Conservation (phyloP, 2,113 vertebrate genomes). For the Tragelaphus imberbis region DNA sequence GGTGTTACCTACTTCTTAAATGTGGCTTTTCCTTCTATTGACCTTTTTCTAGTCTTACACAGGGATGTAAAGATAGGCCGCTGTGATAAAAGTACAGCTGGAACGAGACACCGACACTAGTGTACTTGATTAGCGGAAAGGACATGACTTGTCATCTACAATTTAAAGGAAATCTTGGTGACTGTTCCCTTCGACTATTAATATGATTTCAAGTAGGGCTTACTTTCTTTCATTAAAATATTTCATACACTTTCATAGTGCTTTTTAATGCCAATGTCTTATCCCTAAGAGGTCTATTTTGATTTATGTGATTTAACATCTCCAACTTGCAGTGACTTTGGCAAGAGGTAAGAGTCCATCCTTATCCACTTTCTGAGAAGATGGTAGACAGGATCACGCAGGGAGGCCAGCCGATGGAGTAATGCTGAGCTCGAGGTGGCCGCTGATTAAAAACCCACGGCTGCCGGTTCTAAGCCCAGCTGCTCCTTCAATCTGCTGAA, state of each 20-base stretch:
- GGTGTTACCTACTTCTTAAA: background rate
- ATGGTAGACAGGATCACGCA: background rate
- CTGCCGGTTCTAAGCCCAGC: background rate
- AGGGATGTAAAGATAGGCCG: background rate
- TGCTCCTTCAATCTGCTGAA: background rate
- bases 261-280: background rate
- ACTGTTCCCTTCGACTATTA: background rate
- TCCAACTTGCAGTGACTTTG: background rate
- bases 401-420: background rate
- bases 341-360: background rate
- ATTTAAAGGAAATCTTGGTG: background rate
- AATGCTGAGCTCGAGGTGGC: background rate
- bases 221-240: background rate
- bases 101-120: background rate
- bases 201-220: background rate
- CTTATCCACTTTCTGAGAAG: background rate
- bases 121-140: background rate
- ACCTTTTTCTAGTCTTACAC: background rate
- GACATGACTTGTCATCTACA: background rate
- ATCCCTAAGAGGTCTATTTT: background rate
- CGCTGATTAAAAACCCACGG: background rate
- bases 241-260: background rate
- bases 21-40: background rate
- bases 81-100: background rate
- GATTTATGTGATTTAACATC: background rate